A percentile compares a stretch with the other conserved stretches of the same genome.
Evolutionary conservation across 1,140 invertebrate genomes (phyloP).

Genomic region (Cyphomyrmex costatus): DNA sequence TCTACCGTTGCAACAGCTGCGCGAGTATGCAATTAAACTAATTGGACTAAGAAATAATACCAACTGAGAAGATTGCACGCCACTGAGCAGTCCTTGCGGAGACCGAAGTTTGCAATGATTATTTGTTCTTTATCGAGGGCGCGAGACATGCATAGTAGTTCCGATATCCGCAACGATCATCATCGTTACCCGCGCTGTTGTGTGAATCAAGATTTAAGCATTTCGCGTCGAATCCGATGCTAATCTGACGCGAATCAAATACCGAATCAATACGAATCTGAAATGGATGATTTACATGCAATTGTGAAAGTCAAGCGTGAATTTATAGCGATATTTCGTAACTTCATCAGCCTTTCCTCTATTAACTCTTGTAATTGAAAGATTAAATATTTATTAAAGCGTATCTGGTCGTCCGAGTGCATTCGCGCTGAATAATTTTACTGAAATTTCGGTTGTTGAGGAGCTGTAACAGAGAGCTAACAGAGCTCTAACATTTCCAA

Average conservation of each 20-base stretch:
- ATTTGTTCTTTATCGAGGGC: conserved; percentile 59
- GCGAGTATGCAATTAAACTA: conserved; percentile 65
- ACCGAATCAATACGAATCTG: neutral
- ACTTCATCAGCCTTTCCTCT: conserved; percentile 10
- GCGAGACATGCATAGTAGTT: conserved; percentile 5
- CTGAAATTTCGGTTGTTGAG: conserved; percentile 34
- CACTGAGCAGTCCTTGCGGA: conserved; percentile 52
- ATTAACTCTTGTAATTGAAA: conserved; percentile 28
- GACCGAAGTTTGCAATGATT: conserved; percentile 55
- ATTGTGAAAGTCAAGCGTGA: neutral
- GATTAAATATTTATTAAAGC: conserved; percentile 47
- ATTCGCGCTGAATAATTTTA: conserved; percentile 46
- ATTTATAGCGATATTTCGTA: conserved; percentile 8
- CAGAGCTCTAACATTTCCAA: conserved; percentile 52
- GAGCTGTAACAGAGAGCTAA: conserved; percentile 40
- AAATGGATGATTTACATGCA: neutral
- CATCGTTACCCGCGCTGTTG: neutral
- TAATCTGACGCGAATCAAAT: neutral
- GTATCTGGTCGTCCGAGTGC: conserved; percentile 8
- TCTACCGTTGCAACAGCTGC: conserved; percentile 62
- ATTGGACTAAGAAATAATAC: conserved; percentile 67
- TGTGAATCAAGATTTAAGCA: conserved; percentile 10
- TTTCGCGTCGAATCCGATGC: neutral
- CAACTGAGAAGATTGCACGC: conserved; percentile 64
- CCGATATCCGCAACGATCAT: conserved; percentile 14